These are phyloP conservation scores for Crotalus helleri DNA, from an alignment of 2,113 vertebrate genomes.

Conservation along the genomic window DNA sequence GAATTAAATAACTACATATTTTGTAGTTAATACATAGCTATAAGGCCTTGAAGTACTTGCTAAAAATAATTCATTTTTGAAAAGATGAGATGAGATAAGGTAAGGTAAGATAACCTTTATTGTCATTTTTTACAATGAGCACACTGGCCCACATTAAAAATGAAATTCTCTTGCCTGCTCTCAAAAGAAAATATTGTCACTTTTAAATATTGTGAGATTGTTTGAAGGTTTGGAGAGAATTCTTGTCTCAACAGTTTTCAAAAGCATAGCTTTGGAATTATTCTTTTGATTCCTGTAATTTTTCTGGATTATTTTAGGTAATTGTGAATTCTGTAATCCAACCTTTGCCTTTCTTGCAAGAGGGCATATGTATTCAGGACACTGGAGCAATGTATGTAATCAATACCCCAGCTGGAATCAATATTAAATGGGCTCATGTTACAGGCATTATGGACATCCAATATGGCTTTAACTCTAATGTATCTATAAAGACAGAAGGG, in stretches of 20 bases:
- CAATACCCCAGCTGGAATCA: constrained; percentile 86
- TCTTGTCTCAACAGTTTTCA: too few relatives aligned
- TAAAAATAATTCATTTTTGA: background rate
- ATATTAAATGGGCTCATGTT: constrained; percentile 93
- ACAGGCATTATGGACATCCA: constrained; percentile 93
- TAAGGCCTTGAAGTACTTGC: background rate
- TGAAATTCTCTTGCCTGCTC: too few relatives aligned
- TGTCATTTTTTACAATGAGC: too few relatives aligned
- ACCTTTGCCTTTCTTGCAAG: constrained; percentile 83
- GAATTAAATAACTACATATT: background rate
- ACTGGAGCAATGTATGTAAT: constrained; percentile 93
- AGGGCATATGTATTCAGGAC: constrained; percentile 85
- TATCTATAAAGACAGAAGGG: constrained; percentile 80
- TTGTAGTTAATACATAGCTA: background rate
- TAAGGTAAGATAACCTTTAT: too few relatives aligned
- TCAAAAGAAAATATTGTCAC: background rate
- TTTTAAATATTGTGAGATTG: background rate
- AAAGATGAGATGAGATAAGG: too few relatives aligned
- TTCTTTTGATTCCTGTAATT: constrained; percentile 7
- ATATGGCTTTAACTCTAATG: constrained; percentile 75
- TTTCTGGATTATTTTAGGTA: constrained; percentile 74
- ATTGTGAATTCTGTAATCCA: constrained; percentile 82
- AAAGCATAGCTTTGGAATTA: background rate
- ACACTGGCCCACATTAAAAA: too few relatives aligned
- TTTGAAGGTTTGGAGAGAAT: background rate